A percentile compares a stretch with the other conserved stretches of the same genome.
Evolutionary conservation across 2,797 vertebrate genomes (phyloP).

Genomic region (Leucoraja ocellata): DNA sequence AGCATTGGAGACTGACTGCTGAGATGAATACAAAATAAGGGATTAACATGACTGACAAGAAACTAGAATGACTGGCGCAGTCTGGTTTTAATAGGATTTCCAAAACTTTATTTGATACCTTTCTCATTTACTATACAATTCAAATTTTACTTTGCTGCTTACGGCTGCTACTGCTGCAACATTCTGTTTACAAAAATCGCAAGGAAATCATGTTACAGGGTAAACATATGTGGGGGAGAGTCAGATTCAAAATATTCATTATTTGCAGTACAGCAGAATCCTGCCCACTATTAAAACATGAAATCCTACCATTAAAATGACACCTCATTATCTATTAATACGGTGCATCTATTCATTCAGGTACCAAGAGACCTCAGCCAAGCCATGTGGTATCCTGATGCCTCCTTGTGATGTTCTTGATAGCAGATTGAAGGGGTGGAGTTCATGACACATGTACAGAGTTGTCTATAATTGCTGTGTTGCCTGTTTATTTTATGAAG

Average conservation of each 20-base stretch:
- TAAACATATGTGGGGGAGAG: not conserved
- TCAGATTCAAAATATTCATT: not conserved
- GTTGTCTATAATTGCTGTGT: not conserved
- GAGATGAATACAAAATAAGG: slow-evolving; percentile 30
- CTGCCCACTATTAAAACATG: not conserved
- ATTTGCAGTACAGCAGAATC: no score
- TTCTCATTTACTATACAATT: slow-evolving; percentile 18
- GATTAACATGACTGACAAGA: slow-evolving; percentile 25
- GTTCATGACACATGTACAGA: not conserved
- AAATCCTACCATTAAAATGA: not conserved
- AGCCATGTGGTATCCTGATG: not conserved
- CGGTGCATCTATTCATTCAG: not conserved
- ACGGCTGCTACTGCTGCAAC: not conserved
- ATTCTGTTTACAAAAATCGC: not conserved
- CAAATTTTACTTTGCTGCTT: not conserved
- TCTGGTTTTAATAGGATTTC: slow-evolving; percentile 25
- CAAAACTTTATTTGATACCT: slow-evolving; percentile 8
- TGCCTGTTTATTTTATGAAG: not conserved
- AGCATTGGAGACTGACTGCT: not conserved
- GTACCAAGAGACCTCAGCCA: not conserved
- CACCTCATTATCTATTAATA: not conserved
- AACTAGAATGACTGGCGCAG: not conserved
- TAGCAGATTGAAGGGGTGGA: not conserved
- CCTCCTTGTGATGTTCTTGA: not conserved
- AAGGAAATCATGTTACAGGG: not conserved